These are phyloP conservation scores for Poeciliopsis turrubarensis DNA, from an alignment of 2,113 vertebrate species.

Conservation along the genomic window DNA sequence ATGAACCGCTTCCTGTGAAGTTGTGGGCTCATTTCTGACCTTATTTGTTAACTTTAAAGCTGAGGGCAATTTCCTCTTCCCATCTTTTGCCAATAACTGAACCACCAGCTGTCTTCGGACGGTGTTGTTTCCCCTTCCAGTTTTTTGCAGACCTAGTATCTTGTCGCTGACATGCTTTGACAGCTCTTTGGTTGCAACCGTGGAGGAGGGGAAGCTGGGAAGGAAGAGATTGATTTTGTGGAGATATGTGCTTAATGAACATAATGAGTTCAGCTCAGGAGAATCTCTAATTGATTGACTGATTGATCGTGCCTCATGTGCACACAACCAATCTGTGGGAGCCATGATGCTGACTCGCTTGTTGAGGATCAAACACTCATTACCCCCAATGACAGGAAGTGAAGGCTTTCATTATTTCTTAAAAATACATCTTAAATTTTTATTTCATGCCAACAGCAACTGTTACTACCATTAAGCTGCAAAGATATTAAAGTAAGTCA, in stretches of 20 bases:
- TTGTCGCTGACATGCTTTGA: background rate
- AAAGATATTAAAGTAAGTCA: background rate
- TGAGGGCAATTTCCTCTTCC: background rate
- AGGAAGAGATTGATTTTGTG: background rate
- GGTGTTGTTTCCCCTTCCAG: background rate
- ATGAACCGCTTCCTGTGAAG: background rate
- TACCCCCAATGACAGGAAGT: background rate
- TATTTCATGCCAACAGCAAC: background rate
- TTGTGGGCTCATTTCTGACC: background rate
- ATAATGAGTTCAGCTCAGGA: slow-evolving; percentile 1
- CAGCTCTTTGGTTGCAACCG: background rate
- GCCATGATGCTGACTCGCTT: background rate
- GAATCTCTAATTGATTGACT: slow-evolving; percentile 3
- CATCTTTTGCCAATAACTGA: background rate
- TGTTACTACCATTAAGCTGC: background rate
- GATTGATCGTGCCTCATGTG: background rate
- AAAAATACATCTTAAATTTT: background rate
- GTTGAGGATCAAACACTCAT: background rate
- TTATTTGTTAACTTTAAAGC: background rate
- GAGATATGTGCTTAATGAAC: background rate
- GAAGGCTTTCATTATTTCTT: background rate
- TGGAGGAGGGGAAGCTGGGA: background rate
- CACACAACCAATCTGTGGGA: background rate
- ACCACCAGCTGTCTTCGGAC: background rate
- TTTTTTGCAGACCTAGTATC: background rate